Evolutionary conservation across 2,888 invertebrate species (phyloP), one percentile per base, ranked within the genome.

Genomic region (Tromatobia lineatoria): DNA sequence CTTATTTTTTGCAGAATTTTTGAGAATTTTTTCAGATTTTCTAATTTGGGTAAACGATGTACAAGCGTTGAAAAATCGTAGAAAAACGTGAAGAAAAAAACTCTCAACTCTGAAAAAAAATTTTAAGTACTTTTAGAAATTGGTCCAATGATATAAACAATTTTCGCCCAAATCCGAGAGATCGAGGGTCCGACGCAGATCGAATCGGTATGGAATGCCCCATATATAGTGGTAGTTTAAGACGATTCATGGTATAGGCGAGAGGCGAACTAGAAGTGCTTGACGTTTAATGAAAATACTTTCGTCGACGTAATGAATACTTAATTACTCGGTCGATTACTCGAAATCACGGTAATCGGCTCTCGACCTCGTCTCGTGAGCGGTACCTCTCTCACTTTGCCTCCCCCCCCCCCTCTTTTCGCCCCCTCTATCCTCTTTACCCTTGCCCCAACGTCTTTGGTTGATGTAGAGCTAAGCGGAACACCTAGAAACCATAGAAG

Each of bases 241-340:
- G 78, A 71, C 71, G 81, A 78, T 71, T 74, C 50, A 77, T 76
- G 38, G n/a, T n/a, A 45, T 59, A 57, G 42, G 42, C 42, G 64
- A 45, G 42, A 13, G 47, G 59, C 3, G 73, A 23, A 57, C 42
- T n/a, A 38, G 42, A 47, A 45, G 29, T 18, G 45, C 23, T 77
- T 74, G 38, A 66, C 66, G 59, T 64, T 85, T 85, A 85, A 85
- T 82, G 84, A 82, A 85, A 85, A 85, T 85, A 82, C 84, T 85
- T 85, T 82, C 71, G 74, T 66, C 66, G 34, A 67, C 70, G 57
- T 82, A 81, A 85, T 85, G 78, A 85, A 85, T 85, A 71, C 70
- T 78, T 75, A 75, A 82, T 85, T 82, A 82, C 59, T 76, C 78
- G 79, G 66, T 75, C 64, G 82, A 85, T 79, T 74, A 79, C 78